phyloP scores from a whole-genome alignment of 2,888 invertebrate species.

The Tenthredo notha region DNA sequence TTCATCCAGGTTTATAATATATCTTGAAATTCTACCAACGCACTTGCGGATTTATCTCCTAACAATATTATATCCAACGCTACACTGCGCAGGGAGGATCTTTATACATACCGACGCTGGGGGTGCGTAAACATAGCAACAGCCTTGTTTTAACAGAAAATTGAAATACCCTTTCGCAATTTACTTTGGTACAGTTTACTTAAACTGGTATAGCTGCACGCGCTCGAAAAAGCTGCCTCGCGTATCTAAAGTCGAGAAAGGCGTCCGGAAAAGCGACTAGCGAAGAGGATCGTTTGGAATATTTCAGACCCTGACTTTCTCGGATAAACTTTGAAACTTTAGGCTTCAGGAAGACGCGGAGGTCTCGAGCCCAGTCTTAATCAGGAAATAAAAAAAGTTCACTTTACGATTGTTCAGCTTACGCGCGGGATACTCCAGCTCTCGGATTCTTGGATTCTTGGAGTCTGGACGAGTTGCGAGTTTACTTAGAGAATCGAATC shows the following conservation, averaged over 20 bases:
- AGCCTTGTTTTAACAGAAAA: slow-evolving; percentile 36
- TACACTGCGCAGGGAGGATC: neutral
- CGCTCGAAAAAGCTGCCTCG: neutral
- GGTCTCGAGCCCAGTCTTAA: neutral
- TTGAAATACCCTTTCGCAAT: slow-evolving; percentile 26
- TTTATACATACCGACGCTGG: neutral
- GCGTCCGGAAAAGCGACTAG: neutral
- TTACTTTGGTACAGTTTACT: slow-evolving; percentile 20
- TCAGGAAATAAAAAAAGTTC: slow-evolving; percentile 28
- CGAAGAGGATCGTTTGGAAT: slow-evolving; percentile 26
- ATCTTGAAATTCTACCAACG: neutral
- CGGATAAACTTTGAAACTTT: slow-evolving; percentile 42
- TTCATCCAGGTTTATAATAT: neutral
- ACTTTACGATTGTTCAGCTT: slow-evolving; percentile 46
- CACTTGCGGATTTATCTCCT: neutral
- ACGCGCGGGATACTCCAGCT: slow-evolving; percentile 38
- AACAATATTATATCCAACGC: slow-evolving; percentile 5
- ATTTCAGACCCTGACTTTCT: slow-evolving; percentile 12
- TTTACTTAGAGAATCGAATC: slow-evolving; percentile 28
- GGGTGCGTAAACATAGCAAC: slow-evolving; percentile 18
- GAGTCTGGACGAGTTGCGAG: slow-evolving; percentile 14
- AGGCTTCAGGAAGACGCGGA: slow-evolving; percentile 34
- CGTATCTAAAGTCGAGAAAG: slow-evolving; percentile 8
- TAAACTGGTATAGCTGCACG: slow-evolving; percentile 13
- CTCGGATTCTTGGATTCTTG: neutral